Percentiles rank a stretch among this genome's conserved stretches.
These are phyloP conservation scores for Tetramorium bicarinatum DNA, from an alignment of 2,888 invertebrate species.

Conservation along the genomic window DNA sequence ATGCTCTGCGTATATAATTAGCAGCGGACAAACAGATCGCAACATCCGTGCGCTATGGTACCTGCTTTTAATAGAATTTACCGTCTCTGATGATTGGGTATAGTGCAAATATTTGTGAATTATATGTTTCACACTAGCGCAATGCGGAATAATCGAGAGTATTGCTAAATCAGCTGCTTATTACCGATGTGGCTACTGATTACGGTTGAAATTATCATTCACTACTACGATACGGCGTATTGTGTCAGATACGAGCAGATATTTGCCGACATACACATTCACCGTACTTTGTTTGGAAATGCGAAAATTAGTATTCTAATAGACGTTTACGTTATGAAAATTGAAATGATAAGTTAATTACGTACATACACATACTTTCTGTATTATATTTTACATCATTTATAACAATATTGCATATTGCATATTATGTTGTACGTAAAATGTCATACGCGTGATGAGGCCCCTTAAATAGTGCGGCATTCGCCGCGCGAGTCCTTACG, in stretches of 20 bases:
- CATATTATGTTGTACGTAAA: no score
- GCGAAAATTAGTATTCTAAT: constrained; percentile 12
- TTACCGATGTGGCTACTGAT: constrained; percentile 73
- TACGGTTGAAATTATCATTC: constrained; percentile 65
- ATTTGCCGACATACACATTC: background rate
- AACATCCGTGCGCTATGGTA: constrained; percentile 51
- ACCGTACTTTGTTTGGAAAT: background rate
- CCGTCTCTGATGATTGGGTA: constrained; percentile 66
- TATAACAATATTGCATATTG: no score
- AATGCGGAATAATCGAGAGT: constrained; percentile 65
- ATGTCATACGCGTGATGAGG: background rate
- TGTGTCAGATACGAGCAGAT: constrained; percentile 2
- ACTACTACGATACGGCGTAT: constrained; percentile 20
- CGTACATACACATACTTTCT: background rate
- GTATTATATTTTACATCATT: no score
- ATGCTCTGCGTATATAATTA: constrained; percentile 56
- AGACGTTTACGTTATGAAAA: background rate
- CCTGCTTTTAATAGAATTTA: constrained; percentile 69
- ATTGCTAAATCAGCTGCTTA: constrained; percentile 78
- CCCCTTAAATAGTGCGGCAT: background rate
- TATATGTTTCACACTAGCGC: constrained; percentile 55
- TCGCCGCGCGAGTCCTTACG: background rate
- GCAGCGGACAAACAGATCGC: constrained; percentile 57
- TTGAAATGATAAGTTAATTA: background rate
- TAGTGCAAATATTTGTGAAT: constrained; percentile 73